These are phyloP conservation scores for Naja naja DNA, from an alignment of 2,113 vertebrate species.

Conservation along the genomic window DNA sequence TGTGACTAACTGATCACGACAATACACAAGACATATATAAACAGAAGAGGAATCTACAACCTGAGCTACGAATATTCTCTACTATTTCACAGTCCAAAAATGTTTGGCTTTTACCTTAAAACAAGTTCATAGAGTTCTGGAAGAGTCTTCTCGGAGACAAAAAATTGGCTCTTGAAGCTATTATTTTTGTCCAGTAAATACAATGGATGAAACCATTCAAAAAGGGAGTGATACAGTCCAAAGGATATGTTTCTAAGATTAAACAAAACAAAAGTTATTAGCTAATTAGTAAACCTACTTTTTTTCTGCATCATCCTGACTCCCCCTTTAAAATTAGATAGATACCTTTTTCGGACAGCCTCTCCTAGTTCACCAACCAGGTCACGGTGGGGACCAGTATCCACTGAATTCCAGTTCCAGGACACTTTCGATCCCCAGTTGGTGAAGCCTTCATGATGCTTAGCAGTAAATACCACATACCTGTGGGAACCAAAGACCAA, in stretches of 20 bases:
- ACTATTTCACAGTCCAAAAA: not conserved
- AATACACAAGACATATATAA: not conserved
- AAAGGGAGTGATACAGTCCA: conserved; percentile 90
- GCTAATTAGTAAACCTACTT: not conserved
- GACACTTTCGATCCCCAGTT: conserved; percentile 87
- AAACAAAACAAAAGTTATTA: conserved; percentile 5
- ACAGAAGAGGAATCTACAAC: not conserved
- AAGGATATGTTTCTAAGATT: conserved; percentile 81
- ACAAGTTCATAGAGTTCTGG: conserved; percentile 92
- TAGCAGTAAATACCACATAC: conserved; percentile 91
- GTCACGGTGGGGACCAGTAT: conserved; percentile 85
- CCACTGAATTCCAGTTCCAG: conserved; percentile 96
- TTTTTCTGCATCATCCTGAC: not conserved
- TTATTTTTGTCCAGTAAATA: conserved; percentile 86
- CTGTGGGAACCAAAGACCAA: conserved; percentile 57
- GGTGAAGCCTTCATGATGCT: conserved; percentile 95
- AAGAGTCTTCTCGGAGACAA: conserved; percentile 78
- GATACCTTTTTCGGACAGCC: conserved; percentile 82
- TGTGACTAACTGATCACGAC: not conserved
- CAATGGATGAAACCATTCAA: conserved; percentile 94
- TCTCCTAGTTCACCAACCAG: conserved; percentile 85
- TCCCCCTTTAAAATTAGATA: not conserved
- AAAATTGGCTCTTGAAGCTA: conserved; percentile 84
- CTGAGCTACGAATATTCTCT: not conserved
- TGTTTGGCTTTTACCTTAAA: conserved; percentile 72